Evolutionary conservation across 2,888 invertebrate genomes (phyloP), one percentile per base, ranked within the genome.

Genomic region (Drepana falcataria): DNA sequence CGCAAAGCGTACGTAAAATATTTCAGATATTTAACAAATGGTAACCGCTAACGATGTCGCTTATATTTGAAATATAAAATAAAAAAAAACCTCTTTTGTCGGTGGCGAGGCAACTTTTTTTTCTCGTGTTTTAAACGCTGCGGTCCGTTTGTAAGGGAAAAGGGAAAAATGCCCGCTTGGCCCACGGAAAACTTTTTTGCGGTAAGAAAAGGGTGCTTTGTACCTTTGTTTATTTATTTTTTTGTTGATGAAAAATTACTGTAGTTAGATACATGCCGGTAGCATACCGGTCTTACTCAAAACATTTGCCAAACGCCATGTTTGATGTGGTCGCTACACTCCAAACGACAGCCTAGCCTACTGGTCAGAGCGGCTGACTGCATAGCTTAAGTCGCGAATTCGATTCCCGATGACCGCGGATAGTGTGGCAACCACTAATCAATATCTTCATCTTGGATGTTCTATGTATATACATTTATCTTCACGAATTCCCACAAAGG

Each of bases 151-250:
- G 85, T 79, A 76, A 72, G 77, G 79, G 75, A 73, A 78, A 79
- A 79, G 77, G 84, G 85, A 85, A 89, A 89, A 88, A 88, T 86
- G 80, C 80, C 73, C 79, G 83, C 68, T 80, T 75, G 77, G 77
- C 76, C 81, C 78, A 73, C 73, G 77, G 76, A 79, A 85, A 89
- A 87, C 76, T 87, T 89, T 87, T 89, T 87, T 90, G 89, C 72
- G 90, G 90, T 87, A 87, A 91, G 89, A 89, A 88, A 86, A 83
- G 86, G 87, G 82, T 83, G 84, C 85, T 85, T 85, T 85, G 84
- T 83, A 69, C 65, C 55, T 66, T 69, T 69, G 72, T 77, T 76
- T 75, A 67, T 71, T 66, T 64, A 54, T 57, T 54, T 60, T 68
- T 66, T 69, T 73, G 68, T 69, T 72, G 65, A 67, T 68, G 59